Base-by-base conservation (phyloP, 92 coral and sea anemone genomes). In the Porites rus region DNA sequence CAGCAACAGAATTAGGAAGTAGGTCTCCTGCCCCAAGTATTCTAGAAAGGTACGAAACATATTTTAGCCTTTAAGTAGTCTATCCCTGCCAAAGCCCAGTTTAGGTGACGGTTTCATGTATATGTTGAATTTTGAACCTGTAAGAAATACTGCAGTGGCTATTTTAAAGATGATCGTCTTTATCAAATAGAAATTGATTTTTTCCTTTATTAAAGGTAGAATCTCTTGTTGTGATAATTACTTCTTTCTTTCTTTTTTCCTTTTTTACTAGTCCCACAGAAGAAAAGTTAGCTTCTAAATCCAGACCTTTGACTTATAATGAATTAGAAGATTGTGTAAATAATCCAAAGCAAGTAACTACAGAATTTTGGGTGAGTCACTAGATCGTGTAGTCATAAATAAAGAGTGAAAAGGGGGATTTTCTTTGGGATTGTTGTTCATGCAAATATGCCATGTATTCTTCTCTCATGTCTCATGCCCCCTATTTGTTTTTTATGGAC, bases 261-360 rank as follows among this genome's bases (percentile, higher is more conserved):
- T 52, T 24, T 66, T 10, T 72, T 77, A 75, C 20, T 82, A 94
- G 98, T 64, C 98, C 98, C 69, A 94, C 93, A 13, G 98, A 94
- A 70, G 98, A 94, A 85, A 94, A 90, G 86, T 90, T 94, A 16
- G 89, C 91, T 61, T 92, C 98, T 38, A 94, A 94, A 86, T 92
- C 96, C 21, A 92, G 87, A 70, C 82, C 88, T 16, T 60, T 82
- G 51, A 88, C 87, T 16, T 94, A 76, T 77, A 86, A 82, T 64
- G 88, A 92, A 77, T 87, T 94, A 60, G 96, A 92, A 88, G 93
- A 94, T 64, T 85, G 94, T 88, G 94, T 88, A 69, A 86, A 94
- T 72, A 88, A 86, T 68, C 38, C 92, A 16, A 92, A 92, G 77
- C 92, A 92, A 71, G 84, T 94, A n/a, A 78, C 90, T 85, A 93